Evolutionary conservation across 2,888 invertebrate species (phyloP), one percentile per base, ranked within the genome.

Genomic region (Torymus texanus): DNA sequence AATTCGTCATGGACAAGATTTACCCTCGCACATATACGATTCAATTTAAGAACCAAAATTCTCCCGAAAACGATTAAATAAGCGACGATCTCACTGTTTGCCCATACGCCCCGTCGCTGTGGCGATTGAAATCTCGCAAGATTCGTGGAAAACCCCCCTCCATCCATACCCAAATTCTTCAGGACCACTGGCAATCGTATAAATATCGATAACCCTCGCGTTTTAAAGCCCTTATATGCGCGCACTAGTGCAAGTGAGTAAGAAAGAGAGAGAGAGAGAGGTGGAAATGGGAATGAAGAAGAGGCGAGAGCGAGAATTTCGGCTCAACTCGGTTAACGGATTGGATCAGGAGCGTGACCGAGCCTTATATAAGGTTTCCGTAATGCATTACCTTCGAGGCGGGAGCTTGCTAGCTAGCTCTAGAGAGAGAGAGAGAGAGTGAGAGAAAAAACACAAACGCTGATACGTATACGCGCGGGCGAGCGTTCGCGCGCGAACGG

Each of bases 301-400:
- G 79, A 84, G 86, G 86, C 84, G 85, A 24, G 55, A 41, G 67
- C 53, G 77, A 79, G 82, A 85, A 86, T 86, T 86, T 85, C 83
- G 84, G 86, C 84, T 86, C 83, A 84, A 86, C 85, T 84, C 85
- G 85, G 85, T 86, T 86, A 87, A 86, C 86, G 87, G 87, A 87
- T 87, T 85, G 86, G 87, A 87, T 88, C 86, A 85, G 79, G 24
- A 82, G 81, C 83, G 84, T 83, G 84, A 83, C 84, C 85, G 82
- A 84, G 83, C 83, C 87, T 88, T 88, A 88, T 87, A 87, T 87
- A 88, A 88, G 88, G 87, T 86, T 87, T 87, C 21, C 80, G 41
- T 85, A 86, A 90, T 89, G 88, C 89, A 89, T 89, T 88, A 86
- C 85, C 84, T 78, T 41, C 41, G 41, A 41, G 41, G 41, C 70